A percentile compares a stretch with the other conserved stretches of the same genome.
Evolutionary conservation across 1,140 invertebrate genomes (phyloP).

Genomic region (Aphelenchoides besseyi): DNA sequence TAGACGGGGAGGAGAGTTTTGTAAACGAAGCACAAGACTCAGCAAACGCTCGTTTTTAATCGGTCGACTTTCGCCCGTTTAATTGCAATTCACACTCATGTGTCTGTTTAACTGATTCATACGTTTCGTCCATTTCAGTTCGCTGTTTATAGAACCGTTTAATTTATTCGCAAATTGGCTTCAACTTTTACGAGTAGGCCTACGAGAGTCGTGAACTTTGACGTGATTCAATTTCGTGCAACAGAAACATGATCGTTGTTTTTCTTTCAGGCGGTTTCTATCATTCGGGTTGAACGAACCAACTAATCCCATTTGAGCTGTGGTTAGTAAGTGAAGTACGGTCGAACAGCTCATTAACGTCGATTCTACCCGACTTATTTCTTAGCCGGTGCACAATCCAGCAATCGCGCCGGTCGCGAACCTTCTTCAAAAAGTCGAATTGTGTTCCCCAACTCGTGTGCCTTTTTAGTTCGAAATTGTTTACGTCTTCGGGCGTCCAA

Average conservation of each 20-base stretch:
- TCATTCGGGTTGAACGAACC: constrained; percentile 3
- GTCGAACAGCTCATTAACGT: background rate
- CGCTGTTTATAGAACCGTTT: too few relatives aligned
- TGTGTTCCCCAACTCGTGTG: background rate
- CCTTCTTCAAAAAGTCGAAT: too few relatives aligned
- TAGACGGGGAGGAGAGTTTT: constrained; percentile 1
- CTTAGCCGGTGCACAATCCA: background rate
- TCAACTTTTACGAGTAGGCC: too few relatives aligned
- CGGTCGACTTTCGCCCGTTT: constrained; percentile 2
- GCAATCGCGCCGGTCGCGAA: background rate
- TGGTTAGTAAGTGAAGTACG: background rate
- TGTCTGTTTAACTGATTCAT: background rate
- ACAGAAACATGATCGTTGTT: background rate
- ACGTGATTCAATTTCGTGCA: background rate
- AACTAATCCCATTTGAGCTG: background rate
- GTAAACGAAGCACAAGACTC: too few relatives aligned
- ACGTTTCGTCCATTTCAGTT: background rate
- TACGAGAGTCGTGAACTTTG: too few relatives aligned
- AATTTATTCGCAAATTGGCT: too few relatives aligned
- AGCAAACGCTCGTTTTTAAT: background rate
- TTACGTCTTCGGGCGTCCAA: too few relatives aligned
- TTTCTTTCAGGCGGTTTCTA: background rate
- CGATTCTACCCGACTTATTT: background rate
- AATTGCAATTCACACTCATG: constrained; percentile 6
- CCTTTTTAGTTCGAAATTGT: background rate